Conservation (phyloP, 2,113 vertebrate genomes). For the Meles meles region DNA sequence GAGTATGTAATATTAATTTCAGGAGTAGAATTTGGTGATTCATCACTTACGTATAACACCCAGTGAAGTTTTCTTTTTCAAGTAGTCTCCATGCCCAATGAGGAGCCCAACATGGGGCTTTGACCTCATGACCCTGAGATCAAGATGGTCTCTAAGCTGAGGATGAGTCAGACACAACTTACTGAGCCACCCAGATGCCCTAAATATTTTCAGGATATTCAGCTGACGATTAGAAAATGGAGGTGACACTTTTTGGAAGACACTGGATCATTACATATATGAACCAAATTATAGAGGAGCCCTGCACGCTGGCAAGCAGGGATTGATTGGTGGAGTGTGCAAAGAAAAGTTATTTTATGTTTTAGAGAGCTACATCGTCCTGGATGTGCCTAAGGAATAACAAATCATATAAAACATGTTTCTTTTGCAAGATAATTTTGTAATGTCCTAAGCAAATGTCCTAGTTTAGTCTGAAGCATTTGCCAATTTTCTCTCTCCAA, state of each 20-base stretch:
- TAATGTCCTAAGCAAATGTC: background rate
- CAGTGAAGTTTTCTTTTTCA: background rate
- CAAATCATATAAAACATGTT: background rate
- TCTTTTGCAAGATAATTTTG: background rate
- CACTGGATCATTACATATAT: background rate
- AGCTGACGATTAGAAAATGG: background rate
- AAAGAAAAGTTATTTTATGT: conserved; percentile 22
- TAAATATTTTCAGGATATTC: background rate
- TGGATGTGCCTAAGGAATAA: background rate
- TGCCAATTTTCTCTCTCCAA: conserved; percentile 3
- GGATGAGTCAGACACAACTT: background rate
- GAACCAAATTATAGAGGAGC: background rate
- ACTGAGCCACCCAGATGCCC: background rate
- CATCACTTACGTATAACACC: background rate
- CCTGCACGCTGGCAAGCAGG: background rate
- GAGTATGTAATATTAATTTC: background rate
- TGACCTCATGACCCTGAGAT: background rate
- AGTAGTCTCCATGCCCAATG: background rate
- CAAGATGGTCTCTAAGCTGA: background rate
- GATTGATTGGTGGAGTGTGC: background rate
- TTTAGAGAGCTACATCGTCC: conserved; percentile 1
- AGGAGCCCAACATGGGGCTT: background rate
- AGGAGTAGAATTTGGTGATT: background rate
- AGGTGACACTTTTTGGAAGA: background rate
- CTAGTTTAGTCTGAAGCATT: background rate